These are phyloP conservation scores for Yponomeuta cagnagella DNA, from an alignment of 2,888 invertebrate species.

Conservation along the genomic window DNA sequence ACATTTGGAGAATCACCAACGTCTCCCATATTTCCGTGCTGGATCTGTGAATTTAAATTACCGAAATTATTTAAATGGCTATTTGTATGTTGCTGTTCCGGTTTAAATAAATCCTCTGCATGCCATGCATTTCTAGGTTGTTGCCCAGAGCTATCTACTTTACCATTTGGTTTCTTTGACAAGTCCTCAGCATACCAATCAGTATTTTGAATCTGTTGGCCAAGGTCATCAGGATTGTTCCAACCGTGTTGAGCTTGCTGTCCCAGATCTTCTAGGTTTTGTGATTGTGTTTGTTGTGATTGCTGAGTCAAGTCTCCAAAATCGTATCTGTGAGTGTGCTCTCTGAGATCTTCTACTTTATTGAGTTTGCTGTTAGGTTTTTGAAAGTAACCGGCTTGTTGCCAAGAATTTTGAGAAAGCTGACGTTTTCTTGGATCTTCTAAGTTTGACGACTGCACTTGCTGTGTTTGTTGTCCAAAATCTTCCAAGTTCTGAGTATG, in stretches of 20 bases:
- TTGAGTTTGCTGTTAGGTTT: constrained; percentile 27
- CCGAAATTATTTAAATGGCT: background rate
- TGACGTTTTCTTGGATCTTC: background rate
- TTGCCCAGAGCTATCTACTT: background rate
- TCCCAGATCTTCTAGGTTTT: constrained; percentile 20
- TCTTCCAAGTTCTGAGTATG: constrained; percentile 24
- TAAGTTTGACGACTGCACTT: constrained; percentile 8
- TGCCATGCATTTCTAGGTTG: background rate
- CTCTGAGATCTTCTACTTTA: constrained; percentile 32
- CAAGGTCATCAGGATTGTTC: constrained; percentile 13
- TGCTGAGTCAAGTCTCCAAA: constrained; percentile 33
- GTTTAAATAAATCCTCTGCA: background rate
- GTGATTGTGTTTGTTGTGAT: constrained; percentile 24
- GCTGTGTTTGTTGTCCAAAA: constrained; percentile 30
- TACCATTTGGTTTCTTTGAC: constrained; percentile 7
- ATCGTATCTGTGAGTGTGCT: constrained; percentile 31
- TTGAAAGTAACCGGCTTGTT: constrained; percentile 28
- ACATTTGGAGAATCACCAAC: background rate
- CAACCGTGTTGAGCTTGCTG: constrained; percentile 27
- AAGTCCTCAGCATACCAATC: constrained; percentile 1
- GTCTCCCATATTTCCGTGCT: background rate
- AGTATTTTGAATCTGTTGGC: constrained; percentile 18
- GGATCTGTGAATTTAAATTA: constrained; percentile 5
- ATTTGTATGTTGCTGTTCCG: background rate
- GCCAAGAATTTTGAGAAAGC: background rate